Base-by-base conservation (phyloP, 2,888 invertebrate genomes). In the Timandra comae region DNA sequence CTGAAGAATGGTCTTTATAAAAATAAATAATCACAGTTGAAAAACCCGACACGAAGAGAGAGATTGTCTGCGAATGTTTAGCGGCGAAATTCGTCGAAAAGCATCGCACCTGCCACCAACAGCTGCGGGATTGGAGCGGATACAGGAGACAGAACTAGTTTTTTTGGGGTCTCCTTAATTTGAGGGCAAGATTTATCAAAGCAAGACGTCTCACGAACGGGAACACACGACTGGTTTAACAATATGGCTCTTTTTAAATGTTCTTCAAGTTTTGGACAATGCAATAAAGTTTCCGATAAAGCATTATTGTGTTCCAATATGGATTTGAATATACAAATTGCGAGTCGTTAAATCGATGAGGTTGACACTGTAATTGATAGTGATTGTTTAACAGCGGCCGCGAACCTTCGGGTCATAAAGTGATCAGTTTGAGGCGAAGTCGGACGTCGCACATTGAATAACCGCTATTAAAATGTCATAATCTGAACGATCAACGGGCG, bases 81-180 rank as follows among this genome's bases (percentile, higher is more conserved):
- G 46, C 47, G 47, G 41, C 49, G 19, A 51, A 54, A 50, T 65
- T 64, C 60, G 65, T 46, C 68, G 66, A 69, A 73, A 55, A 41
- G 38, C 26, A 27, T 35, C 34, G 51, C 76, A 75, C 74, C 75
- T 76, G 75, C 56, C 55, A 33, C 36, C 40, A 44, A 50, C 60
- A 55, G 56, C 56, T 61, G 61, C 53, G 19, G 12, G n/a, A n/a
- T n/a, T 5, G 30, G 43, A n/a, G n/a, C 49, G 30, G 33, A 38
- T 36, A 48, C 42, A 52, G 54, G 49, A 51, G 38, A 49, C 35
- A 33, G 16, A 33, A 35, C 33, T 39, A 35, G 48, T 41, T 55
- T 51, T 50, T 49, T 40, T 24, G 30, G n/a, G 16, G 27, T 33
- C 35, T 26, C 31, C 35, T 40, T 16, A 33, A 41, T 31, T 42